These are phyloP conservation scores for Cricetomys ansorgei DNA, from an alignment of 2,113 vertebrate genomes.

Conservation along the genomic window DNA sequence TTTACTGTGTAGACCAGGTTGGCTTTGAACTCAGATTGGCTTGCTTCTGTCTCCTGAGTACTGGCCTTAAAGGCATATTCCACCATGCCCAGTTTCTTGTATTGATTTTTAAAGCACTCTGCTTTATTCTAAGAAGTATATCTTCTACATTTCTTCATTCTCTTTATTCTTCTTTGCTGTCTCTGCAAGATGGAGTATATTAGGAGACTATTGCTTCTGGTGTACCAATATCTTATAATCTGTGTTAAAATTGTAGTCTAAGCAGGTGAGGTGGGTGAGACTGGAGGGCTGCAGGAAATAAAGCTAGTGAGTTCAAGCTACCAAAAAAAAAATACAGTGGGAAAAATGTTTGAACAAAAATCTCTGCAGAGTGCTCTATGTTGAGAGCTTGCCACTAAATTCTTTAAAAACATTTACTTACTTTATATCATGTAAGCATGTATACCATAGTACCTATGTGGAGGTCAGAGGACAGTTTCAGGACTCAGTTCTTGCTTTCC, in stretches of 20 bases:
- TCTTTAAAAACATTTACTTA: not conserved
- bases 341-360: not conserved
- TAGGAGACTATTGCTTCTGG: conserved; percentile 11
- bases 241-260: not conserved
- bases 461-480: not conserved
- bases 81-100: not conserved
- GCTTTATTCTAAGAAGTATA: conserved; percentile 37
- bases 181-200: not conserved
- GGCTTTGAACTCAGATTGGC: not conserved
- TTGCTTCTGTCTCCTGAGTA: not conserved
- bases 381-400: not conserved
- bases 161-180: not conserved
- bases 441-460: not conserved
- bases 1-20: not conserved
- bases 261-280: not conserved
- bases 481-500: not conserved
- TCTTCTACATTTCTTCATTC: conserved; percentile 38
- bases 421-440: not conserved
- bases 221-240: not conserved
- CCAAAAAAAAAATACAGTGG: not conserved
- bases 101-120: conserved; percentile 47
- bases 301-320: not conserved
- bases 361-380: not conserved
- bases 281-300: not conserved
- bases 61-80: not conserved